Base-by-base conservation (phyloP, 2,888 invertebrate species). In the Mimachlamys varia region DNA sequence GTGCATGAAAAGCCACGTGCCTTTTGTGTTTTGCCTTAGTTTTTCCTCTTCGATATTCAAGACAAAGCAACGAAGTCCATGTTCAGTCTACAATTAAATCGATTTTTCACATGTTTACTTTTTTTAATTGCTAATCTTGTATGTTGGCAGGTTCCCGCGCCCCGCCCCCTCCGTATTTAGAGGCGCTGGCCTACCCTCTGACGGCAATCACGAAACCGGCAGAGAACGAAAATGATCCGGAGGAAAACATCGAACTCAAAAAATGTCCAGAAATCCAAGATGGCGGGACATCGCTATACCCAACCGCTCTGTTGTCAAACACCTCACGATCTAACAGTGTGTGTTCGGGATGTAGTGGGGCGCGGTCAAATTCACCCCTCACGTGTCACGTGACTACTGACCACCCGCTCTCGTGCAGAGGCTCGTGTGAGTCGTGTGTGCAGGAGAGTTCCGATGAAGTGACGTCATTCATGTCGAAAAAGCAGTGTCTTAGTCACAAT, bases 381-480 rank as follows among this genome's bases (percentile, higher is more conserved):
- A 27, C 10, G 12, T 76, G 76, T 76, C 76, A 76, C 33, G 76
- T 33, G 19, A 76, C 10, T 33, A 76, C 10, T 76, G 76, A 76
- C 76, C 76, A 76, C 13, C 76, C 76, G 12, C 76, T 76, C 76
- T 76, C 76, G 76, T 76, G 76, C 76, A 76, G 76, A 76, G 76
- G 76, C 76, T 76, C 76, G 27, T 76, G 76, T 15, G 76, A 76
- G 33, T 76, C 76, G 7, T 76, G 76, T 27, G 76, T 76, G 33
- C 76, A 76, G 33, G 76, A 76, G 76, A 76, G 76, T 76, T 76
- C 76, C 2, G 76, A 76, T 27, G 76, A 76, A 76, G 76, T 76
- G 76, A 76, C 76, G 76, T 76, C 76, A 76, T 76, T 76, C 17
- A 76, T 76, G 76, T 76, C 76, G 76, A 76, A 76, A 76, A 76